Evolutionary conservation across 1,140 invertebrate genomes (phyloP), one percentile per base, ranked within the genome.

Genomic region (Cryptotermes secundus): DNA sequence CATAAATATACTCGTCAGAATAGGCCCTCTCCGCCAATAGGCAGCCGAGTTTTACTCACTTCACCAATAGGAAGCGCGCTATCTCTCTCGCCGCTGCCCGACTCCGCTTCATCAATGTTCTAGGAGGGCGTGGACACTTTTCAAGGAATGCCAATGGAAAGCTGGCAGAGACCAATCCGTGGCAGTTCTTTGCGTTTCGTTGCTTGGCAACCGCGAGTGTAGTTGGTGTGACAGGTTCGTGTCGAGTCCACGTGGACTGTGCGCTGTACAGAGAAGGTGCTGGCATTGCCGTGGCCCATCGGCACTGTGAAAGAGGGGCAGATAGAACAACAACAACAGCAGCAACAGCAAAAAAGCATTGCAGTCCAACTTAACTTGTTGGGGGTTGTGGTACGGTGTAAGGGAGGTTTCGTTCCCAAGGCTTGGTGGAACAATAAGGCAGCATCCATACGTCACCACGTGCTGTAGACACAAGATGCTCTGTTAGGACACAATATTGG

Each of bases 221-320:
- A n/a, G 22, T 53, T 4, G 19, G n/a, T 31, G 9, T 85, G 85
- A 83, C 85, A 80, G 79, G 26, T 9, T 24, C 83, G 34, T 79
- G 36, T 85, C 85, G 49, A 85, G 65, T 85, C 85, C 85, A 85
- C 85, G 85, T 82, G 85, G 85, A 85, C 59, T 83, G 79, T 16
- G 26, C 34, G 31, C 34, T 80, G 42, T 49, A 59, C 24, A 82
- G 45, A 26, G 35, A 79, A 16, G n/a, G 83, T 31, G 42, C 34
- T 19, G 80, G 24, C 0, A 82, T 1, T 0, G 35, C 42, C 42
- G 38, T 49, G 31, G 53, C 26, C 59, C 9, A 31, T n/a, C 26
- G 14, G 10, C 10, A 49, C 14, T 19, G 59, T 16, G 26, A n/a
- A n/a, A 31, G 81, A 81, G 36, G 42, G 36, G 42, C 35, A 42